These are phyloP conservation scores for Coracias cyanogaster DNA, from an alignment of 2,797 vertebrate genomes.

Conservation along the genomic window DNA sequence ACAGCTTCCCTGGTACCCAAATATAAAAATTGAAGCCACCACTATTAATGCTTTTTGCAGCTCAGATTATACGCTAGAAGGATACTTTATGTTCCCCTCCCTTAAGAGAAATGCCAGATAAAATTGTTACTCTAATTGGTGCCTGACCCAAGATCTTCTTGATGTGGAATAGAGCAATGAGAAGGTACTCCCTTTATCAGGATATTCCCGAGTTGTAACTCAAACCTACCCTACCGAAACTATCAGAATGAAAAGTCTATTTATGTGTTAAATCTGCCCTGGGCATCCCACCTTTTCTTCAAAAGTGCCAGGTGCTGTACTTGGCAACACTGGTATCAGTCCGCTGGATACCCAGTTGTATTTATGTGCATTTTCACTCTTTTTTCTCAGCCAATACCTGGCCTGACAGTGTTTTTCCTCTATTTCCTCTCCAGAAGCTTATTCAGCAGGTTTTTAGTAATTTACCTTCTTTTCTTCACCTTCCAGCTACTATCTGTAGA, in stretches of 20 bases:
- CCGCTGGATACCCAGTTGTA: neutral
- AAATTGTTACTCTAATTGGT: neutral
- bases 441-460: neutral
- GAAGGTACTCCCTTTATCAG: neutral
- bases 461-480: neutral
- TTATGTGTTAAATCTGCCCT: neutral
- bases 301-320: neutral
- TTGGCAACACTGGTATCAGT: neutral
- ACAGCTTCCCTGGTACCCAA: neutral
- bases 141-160: neutral
- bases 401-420: neutral
- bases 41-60: neutral
- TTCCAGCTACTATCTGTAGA: neutral
- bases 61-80: neutral
- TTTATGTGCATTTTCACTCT: neutral
- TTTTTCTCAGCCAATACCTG: neutral
- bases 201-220: neutral
- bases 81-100: neutral
- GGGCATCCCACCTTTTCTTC: neutral
- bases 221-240: neutral
- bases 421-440: neutral
- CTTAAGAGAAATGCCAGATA: neutral
- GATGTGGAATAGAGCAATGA: neutral
- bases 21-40: neutral
- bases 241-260: neutral